phyloP scores from a whole-genome alignment of 92 coral and sea anemone genomes.

The Zoanthus sansibaricus region DNA sequence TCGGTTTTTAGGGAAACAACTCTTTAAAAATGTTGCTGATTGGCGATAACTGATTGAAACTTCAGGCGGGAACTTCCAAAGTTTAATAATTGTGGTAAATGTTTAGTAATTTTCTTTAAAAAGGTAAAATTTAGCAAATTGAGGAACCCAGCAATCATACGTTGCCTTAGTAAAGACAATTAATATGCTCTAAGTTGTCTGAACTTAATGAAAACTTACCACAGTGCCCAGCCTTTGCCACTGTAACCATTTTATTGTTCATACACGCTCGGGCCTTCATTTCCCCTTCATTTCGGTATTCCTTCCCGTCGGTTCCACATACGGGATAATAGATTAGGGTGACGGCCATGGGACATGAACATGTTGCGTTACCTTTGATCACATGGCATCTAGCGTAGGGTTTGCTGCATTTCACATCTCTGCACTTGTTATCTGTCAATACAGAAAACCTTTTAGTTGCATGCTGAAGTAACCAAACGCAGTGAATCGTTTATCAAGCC shows the following conservation, averaged over 20 bases:
- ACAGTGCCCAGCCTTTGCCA: slow-evolving; percentile 18
- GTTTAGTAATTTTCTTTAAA: too few relatives aligned
- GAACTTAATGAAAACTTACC: background rate
- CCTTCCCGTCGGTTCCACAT: slow-evolving; percentile 86
- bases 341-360: slow-evolving; percentile 78
- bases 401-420: slow-evolving; percentile 21
- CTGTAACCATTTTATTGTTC: slow-evolving; percentile 36
- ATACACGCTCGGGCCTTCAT: slow-evolving; percentile 68
- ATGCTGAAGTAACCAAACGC: too few relatives aligned
- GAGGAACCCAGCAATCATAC: too few relatives aligned
- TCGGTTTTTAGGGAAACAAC: too few relatives aligned
- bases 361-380: slow-evolving; percentile 46
- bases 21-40: too few relatives aligned
- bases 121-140: too few relatives aligned
- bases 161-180: background rate
- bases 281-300: slow-evolving; percentile 74
- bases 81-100: too few relatives aligned
- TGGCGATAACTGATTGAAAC: too few relatives aligned
- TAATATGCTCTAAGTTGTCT: background rate
- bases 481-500: too few relatives aligned
- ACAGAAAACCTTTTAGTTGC: background rate
- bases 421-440: slow-evolving; percentile 14
- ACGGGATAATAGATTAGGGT: slow-evolving; percentile 67
- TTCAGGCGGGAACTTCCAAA: too few relatives aligned
- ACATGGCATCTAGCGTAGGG: slow-evolving; percentile 63